Percentiles rank a stretch among this genome's conserved stretches.
These are phyloP conservation scores for Microplitis deprimator DNA, from an alignment of 2,888 invertebrate genomes.

Conservation along the genomic window DNA sequence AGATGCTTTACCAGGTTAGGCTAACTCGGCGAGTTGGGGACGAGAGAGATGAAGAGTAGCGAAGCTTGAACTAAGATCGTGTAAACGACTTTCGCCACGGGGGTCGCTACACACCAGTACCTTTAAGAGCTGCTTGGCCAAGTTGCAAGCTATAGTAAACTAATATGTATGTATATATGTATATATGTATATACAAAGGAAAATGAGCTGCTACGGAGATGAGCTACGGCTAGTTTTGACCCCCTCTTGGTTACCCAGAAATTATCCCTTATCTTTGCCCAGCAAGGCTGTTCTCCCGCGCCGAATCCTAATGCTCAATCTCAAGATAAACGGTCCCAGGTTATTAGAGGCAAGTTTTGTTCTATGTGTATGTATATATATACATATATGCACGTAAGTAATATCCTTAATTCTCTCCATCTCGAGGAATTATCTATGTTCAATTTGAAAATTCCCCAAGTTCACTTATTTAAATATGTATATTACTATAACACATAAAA, in stretches of 20 bases:
- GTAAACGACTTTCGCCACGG: constrained; percentile 61
- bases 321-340: constrained; percentile 65
- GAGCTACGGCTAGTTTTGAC: constrained; percentile 69
- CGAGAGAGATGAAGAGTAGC: constrained; percentile 27
- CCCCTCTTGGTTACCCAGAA: constrained; percentile 63
- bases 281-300: constrained; percentile 61
- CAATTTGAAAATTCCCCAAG: not conserved
- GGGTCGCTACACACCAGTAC: constrained; percentile 41
- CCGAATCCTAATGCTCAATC: constrained; percentile 68
- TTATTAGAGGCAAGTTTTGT: constrained; percentile 51
- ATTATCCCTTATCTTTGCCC: constrained; percentile 69
- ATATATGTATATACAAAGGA: constrained; percentile 19
- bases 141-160: constrained; percentile 25
- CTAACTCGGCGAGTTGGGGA: constrained; percentile 19
- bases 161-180: constrained; percentile 8
- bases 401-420: constrained; percentile 1
- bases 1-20: constrained; percentile 29
- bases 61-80: constrained; percentile 60
- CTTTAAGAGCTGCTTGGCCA: constrained; percentile 18
- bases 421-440: not conserved
- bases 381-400: constrained; percentile 23
- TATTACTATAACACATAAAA: not conserved
- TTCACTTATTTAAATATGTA: not conserved
- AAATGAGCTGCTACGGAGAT: constrained; percentile 55
- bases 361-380: constrained; percentile 14